A percentile compares a stretch with the other conserved stretches of the same genome.
These are phyloP conservation scores for Zosterops borbonicus DNA, from an alignment of 2,113 vertebrate species.

Conservation along the genomic window DNA sequence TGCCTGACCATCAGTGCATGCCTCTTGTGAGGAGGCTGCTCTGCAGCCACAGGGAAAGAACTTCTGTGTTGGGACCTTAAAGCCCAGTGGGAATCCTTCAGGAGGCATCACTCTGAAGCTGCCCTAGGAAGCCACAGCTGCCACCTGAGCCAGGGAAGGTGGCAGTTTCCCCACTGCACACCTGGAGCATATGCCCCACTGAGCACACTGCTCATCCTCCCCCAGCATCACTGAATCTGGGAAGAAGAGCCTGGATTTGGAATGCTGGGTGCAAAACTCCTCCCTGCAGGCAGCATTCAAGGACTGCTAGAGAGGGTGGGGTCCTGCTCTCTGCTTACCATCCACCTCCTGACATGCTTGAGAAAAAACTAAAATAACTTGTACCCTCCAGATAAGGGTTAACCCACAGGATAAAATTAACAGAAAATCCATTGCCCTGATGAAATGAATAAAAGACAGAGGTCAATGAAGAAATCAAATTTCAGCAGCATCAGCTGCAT, in stretches of 20 bases:
- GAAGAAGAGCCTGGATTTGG: not conserved
- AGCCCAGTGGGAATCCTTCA: not conserved
- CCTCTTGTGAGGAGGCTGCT: not conserved
- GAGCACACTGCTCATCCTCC: not conserved
- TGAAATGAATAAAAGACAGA: not conserved
- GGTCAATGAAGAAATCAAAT: slow-evolving; percentile 52
- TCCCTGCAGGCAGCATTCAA: not conserved
- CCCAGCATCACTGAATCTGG: not conserved
- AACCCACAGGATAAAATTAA: not conserved
- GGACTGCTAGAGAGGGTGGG: not conserved
- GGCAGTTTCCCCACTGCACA: not conserved
- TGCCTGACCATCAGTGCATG: not conserved
- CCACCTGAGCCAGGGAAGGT: accelerated
- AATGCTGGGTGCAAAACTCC: not conserved
- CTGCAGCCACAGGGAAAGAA: not conserved
- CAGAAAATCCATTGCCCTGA: not conserved
- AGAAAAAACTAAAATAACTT: not conserved
- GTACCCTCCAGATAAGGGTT: not conserved
- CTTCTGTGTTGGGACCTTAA: not conserved
- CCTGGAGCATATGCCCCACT: accelerated
- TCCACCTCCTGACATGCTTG: not conserved
- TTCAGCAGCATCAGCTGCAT: slow-evolving; percentile 15
- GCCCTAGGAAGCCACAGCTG: not conserved
- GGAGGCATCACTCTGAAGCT: not conserved
- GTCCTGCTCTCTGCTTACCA: not conserved